phyloP scores from a whole-genome alignment of 2,113 vertebrate species.

The Emydura subglobosa region DNA sequence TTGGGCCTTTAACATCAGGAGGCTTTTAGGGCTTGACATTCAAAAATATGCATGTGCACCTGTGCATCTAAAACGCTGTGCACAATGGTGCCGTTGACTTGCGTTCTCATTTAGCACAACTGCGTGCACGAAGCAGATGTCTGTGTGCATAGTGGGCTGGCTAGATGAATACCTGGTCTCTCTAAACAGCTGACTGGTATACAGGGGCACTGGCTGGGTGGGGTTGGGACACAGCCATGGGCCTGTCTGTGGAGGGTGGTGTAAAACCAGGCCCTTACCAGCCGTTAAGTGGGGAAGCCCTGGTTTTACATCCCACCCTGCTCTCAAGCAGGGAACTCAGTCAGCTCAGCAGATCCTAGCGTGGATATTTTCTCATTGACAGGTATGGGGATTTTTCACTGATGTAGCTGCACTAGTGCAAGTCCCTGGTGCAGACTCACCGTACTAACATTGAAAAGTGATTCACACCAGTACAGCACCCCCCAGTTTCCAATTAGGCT shows the following conservation, averaged over 20 bases:
- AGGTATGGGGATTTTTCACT: background rate
- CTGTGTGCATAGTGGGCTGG: background rate
- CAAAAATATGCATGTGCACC: background rate
- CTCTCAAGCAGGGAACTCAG: background rate
- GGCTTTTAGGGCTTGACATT: constrained; percentile 7
- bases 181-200: background rate
- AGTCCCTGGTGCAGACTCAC: background rate
- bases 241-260: background rate
- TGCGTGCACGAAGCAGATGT: background rate
- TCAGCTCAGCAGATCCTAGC: background rate
- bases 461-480: background rate
- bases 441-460: background rate
- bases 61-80: background rate
- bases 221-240: background rate
- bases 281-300: background rate
- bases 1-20: background rate
- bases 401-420: background rate
- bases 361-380: background rate
- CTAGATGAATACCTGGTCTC: background rate
- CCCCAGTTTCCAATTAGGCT: background rate
- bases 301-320: background rate
- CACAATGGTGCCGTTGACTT: background rate
- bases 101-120: background rate
- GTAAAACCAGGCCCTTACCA: background rate
- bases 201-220: background rate